These are phyloP conservation scores for Drosophila erecta DNA, from an alignment of 1,140 invertebrate genomes.

Conservation along the genomic window DNA sequence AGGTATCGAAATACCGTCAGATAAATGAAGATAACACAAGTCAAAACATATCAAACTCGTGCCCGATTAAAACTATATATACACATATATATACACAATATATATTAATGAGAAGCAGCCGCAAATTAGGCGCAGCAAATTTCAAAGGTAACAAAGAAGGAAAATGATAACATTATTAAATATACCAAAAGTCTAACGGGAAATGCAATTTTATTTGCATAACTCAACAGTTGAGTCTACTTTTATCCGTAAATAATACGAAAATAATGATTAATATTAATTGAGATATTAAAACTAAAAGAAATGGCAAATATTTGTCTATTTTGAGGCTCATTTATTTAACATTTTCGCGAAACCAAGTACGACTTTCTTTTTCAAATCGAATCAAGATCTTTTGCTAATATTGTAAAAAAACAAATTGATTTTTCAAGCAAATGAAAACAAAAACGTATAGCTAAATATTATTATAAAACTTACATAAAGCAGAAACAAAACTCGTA, in stretches of 20 bases:
- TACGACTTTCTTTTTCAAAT: conserved; percentile 57
- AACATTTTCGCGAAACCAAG: conserved; percentile 55
- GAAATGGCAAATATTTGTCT: conserved; percentile 67
- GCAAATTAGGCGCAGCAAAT: conserved; percentile 66
- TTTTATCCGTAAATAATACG: conserved; percentile 67
- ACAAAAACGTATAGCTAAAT: conserved; percentile 68
- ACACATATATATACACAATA: conserved; percentile 44
- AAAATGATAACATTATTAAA: conserved; percentile 37
- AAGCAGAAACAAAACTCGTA: conserved; percentile 55
- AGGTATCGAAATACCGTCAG: conserved; percentile 9
- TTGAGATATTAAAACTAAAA: conserved; percentile 49
- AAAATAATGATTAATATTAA: conserved; percentile 47
- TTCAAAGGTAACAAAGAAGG: conserved; percentile 33
- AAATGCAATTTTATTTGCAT: conserved; percentile 65
- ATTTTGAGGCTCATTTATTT: conserved; percentile 81
- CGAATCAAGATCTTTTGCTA: conserved; percentile 70
- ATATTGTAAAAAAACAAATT: conserved; percentile 71
- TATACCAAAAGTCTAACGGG: conserved; percentile 22
- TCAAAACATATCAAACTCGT: conserved; percentile 85
- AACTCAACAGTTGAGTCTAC: conserved; percentile 42
- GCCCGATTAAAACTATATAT: conserved; percentile 75
- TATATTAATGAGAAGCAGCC: conserved; percentile 40
- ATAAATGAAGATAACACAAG: conserved; percentile 62
- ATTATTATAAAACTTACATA: conserved; percentile 79
- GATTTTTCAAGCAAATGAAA: conserved; percentile 60